Evolutionary conservation across 2,888 invertebrate species (phyloP), one percentile per base, ranked within the genome.

Genomic region (Hirtodrosophila alboralis): DNA sequence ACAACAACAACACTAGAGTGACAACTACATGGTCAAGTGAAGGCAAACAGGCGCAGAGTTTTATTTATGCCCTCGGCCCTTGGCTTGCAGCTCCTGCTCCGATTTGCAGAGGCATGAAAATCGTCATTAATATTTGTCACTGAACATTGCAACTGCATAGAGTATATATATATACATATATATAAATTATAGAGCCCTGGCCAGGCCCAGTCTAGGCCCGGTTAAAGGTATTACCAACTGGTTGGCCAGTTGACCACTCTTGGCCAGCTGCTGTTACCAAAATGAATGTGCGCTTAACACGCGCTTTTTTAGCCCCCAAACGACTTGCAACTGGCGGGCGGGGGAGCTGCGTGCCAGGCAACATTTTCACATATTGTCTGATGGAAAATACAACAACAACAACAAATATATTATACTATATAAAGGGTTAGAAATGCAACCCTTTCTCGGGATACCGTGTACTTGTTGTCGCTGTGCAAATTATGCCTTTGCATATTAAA

Each of bases 61-160:
- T 8, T 12, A 7, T 43, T 8, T 13, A 18, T 40, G 12, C 23
- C 10, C 31, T 3, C n/a, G n/a, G n/a, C n/a, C n/a, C n/a, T n/a
- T n/a, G n/a, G 5, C 14, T 4, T n/a, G 8, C 38, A 13, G 14
- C 21, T 49, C 27, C 72, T 18, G 14, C 21, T 49, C 27, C 72
- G 70, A 70, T 70, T 70, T 70, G 70, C 73, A 79, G 73, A 86
- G 83, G 83, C 75, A 85, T 86, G 87, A 88, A 86, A 87, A 87
- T 84, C 80, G 87, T 87, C 87, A 87, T 87, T 88, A 87, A 87
- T 87, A 87, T 87, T 87, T 87, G 87, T 87, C 88, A 87, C 88
- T 85, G 86, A 79, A 76, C 88, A 86, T 72, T 79, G 75, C 73
- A 67, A 69, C 56, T 63, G 64, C 67, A 69, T 8, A 40, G n/a